Evolutionary conservation across 2,888 invertebrate species (phyloP).

Genomic region (Marronus borbonicus): DNA sequence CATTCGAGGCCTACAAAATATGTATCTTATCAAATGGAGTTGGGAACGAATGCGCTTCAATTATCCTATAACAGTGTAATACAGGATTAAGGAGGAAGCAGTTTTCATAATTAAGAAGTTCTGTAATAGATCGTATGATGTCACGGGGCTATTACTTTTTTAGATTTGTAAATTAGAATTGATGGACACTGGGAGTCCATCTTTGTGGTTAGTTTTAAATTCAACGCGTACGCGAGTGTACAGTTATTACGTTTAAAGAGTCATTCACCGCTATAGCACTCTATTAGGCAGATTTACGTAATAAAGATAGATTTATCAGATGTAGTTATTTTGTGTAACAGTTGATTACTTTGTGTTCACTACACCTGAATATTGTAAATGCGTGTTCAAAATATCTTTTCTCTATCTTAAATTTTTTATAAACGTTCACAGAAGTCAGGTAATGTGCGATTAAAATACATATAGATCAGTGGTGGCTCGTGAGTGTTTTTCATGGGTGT

Average conservation of each 20-base stretch:
- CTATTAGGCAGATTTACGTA: too few species aligned
- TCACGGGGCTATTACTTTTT: background rate
- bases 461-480: too few species aligned
- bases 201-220: constrained; percentile 23
- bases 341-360: too few species aligned
- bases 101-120: constrained; percentile 21
- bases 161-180: background rate
- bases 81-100: constrained; percentile 14
- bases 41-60: background rate
- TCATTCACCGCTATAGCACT: background rate
- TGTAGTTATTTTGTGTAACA: too few species aligned
- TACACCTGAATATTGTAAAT: too few species aligned
- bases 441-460: too few species aligned
- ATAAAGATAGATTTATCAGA: too few species aligned
- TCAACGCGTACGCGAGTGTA: constrained; percentile 18
- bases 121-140: constrained; percentile 13
- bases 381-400: too few species aligned
- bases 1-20: background rate
- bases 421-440: too few species aligned
- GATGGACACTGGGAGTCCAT: constrained; percentile 3
- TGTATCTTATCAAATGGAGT: background rate
- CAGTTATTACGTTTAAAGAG: background rate
- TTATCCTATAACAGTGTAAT: constrained; percentile 16
- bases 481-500: too few species aligned
- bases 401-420: too few species aligned